Percentiles rank a stretch among this genome's conserved stretches.
Conservation (phyloP, 2,797 vertebrate genomes). For the Alcedo quadribrachys region DNA sequence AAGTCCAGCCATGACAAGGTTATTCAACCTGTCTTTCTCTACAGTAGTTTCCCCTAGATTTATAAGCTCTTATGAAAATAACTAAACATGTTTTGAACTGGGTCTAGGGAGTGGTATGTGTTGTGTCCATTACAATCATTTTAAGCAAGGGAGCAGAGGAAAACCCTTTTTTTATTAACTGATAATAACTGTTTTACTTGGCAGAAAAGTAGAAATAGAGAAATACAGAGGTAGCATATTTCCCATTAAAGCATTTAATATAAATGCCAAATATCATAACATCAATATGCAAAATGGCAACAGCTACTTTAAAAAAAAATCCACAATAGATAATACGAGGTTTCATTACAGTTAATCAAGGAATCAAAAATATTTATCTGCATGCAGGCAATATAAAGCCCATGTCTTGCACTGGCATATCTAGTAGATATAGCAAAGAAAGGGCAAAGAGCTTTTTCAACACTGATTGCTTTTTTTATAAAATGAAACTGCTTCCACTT, state of each 20-base stretch:
- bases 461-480: background rate
- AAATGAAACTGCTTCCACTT: background rate
- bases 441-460: background rate
- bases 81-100: background rate
- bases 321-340: background rate
- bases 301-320: background rate
- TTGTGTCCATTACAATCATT: background rate
- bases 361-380: background rate
- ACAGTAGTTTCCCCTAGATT: background rate
- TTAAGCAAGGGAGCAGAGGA: background rate
- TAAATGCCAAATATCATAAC: background rate
- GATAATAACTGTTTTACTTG: background rate
- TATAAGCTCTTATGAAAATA: background rate
- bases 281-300: conserved; percentile 7
- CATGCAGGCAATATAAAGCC: background rate
- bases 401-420: background rate
- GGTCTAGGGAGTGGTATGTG: background rate
- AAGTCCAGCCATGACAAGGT: background rate
- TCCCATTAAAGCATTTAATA: background rate
- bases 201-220: background rate
- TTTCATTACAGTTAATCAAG: background rate
- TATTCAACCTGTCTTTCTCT: background rate
- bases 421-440: background rate
- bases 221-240: background rate
- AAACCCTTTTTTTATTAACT: background rate